Conservation (phyloP, 2,113 vertebrate genomes). For the Pedetes capensis region DNA sequence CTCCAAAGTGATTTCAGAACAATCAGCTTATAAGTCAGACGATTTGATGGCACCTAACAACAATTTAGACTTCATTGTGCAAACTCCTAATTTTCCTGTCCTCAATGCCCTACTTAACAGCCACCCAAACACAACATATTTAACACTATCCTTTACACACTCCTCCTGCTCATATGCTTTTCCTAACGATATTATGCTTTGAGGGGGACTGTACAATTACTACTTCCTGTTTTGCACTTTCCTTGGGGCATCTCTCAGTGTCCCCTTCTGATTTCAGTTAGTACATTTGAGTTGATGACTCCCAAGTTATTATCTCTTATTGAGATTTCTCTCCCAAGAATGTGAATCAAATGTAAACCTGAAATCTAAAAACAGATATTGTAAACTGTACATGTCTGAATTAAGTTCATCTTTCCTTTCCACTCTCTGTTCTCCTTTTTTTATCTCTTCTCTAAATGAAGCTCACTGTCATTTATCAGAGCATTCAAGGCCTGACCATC, state of each 20-base stretch:
- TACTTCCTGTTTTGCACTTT: not conserved
- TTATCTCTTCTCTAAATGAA: not conserved
- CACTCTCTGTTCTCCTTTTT: not conserved
- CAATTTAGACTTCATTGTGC: not conserved
- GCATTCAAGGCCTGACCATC: not conserved
- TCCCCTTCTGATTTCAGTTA: not conserved
- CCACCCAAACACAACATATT: not conserved
- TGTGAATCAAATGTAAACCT: not conserved
- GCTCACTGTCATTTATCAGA: not conserved
- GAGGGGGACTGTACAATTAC: not conserved
- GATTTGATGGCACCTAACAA: no score
- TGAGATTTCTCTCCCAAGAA: not conserved
- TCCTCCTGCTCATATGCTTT: not conserved
- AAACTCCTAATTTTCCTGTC: not conserved
- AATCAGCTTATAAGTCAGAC: no score
- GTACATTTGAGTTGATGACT: not conserved
- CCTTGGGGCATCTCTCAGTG: not conserved
- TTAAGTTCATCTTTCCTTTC: not conserved
- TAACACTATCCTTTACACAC: not conserved
- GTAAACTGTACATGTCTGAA: not conserved
- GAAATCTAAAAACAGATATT: not conserved
- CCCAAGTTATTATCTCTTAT: not conserved
- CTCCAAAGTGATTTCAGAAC: no score
- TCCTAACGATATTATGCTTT: not conserved
- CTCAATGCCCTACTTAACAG: no score